Evolutionary conservation across 2,113 vertebrate genomes (phyloP), one percentile per base, ranked within the genome.

Genomic region (Pseudorhombus dupliciocellatus): DNA sequence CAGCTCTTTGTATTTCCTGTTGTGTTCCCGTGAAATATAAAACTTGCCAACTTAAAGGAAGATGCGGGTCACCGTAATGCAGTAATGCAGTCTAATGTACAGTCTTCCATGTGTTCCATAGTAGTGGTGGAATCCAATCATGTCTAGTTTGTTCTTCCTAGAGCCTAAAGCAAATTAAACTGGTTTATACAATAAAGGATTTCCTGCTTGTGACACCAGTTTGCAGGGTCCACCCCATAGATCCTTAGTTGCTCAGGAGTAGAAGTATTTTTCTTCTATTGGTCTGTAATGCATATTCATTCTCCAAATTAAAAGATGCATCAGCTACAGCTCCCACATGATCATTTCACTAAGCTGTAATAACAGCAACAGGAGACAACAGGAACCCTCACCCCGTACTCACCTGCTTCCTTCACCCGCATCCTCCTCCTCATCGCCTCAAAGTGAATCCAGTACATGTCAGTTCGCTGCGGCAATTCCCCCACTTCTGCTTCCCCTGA

Each of bases 381-480:
- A 21, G 63, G 57, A 77, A 64, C 2, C 28, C 5, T 55, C 52
- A 2, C 25, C n/a, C 50, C 56, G n/a, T 78, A 75, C 75, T 46
- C 75, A 24, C 67, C 84, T 75, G 61, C 75, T 42, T 72, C 74
- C 66, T 75, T 50, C 63, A 15, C 42, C 42, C 42, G 4, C 42
- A 7, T 18, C 42, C 42, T 18, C 16, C 42, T 18, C 80, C 73
- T 81, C 62, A 65, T 66, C 37, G 64, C 58, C 71, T 76, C 71
- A 77, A 68, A 81, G 79, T 78, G 77, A 89, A 76, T 71, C 73
- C 62, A 51, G 42, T 65, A 37, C 60, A 21, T 46, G 59, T 86
- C 87, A 69, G 61, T 84, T 75, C 77, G 75, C 85, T n/a, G 24
- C 1, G 68, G 61, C 85, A 69, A 55, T 85, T 84, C 77, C 56